Conservation (phyloP, 2,797 vertebrate genomes). For the Bufotes viridis region DNA sequence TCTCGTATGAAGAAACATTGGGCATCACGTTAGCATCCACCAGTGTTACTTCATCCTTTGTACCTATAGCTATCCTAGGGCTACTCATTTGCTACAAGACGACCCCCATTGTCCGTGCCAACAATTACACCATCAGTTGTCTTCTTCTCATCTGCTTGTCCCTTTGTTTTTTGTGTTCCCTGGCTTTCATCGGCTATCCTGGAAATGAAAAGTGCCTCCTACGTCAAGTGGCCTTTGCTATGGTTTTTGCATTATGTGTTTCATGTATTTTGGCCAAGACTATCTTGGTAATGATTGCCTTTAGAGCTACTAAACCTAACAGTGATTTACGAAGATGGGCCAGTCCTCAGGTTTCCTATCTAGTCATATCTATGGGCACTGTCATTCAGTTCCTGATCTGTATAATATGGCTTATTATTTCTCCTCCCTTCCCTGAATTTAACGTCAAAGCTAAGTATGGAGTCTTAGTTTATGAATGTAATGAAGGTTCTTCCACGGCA, state of each 20-base stretch:
- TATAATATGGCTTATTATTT: slow-evolving; percentile 5
- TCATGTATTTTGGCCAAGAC: slow-evolving; percentile 59
- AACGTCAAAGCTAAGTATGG: not conserved
- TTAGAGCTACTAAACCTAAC: slow-evolving; percentile 49
- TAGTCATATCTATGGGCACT: not conserved
- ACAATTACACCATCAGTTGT: slow-evolving; percentile 55
- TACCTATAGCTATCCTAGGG: slow-evolving; percentile 38
- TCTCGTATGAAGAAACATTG: slow-evolving; percentile 48
- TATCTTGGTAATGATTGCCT: slow-evolving; percentile 50
- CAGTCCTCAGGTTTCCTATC: not conserved
- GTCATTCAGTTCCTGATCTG: slow-evolving; percentile 44
- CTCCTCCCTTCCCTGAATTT: slow-evolving; percentile 42
- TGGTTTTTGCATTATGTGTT: slow-evolving; percentile 40
- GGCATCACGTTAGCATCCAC: slow-evolving; percentile 31
- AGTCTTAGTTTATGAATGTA: slow-evolving; percentile 27
- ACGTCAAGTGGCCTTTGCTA: slow-evolving; percentile 41
- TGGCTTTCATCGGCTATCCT: slow-evolving; percentile 54
- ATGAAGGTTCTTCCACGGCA: slow-evolving; percentile 20
- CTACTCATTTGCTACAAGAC: slow-evolving; percentile 25
- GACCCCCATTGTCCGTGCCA: slow-evolving; percentile 49
- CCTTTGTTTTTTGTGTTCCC: slow-evolving; percentile 44
- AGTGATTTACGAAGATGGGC: slow-evolving; percentile 45
- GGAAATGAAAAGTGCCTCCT: slow-evolving; percentile 13
- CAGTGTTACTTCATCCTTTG: slow-evolving; percentile 29
- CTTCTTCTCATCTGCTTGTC: slow-evolving; percentile 46